Conservation (phyloP, 2,113 vertebrate genomes). For the Paraplagusia blochii region DNA sequence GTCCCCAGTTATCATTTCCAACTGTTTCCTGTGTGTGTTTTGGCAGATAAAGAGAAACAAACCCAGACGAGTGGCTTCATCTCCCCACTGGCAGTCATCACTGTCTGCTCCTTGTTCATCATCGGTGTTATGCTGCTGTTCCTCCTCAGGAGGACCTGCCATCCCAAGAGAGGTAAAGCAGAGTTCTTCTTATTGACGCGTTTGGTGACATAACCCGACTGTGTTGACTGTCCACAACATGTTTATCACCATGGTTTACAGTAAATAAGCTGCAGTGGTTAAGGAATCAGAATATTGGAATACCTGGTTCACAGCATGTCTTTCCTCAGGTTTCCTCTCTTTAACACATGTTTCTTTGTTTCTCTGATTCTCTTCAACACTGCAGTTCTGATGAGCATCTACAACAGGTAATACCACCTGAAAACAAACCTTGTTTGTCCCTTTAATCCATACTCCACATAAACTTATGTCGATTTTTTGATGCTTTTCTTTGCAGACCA, state of each 20-base stretch:
- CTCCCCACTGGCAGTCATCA: slow-evolving; percentile 60
- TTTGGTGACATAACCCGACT: too few species aligned
- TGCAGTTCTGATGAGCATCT: slow-evolving; percentile 75
- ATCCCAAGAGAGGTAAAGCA: slow-evolving; percentile 70
- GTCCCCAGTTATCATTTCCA: background rate
- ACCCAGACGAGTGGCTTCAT: slow-evolving; percentile 45
- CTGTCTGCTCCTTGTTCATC: slow-evolving; percentile 64
- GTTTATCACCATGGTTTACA: too few species aligned
- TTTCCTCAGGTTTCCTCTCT: too few species aligned
- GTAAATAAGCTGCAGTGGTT: too few species aligned
- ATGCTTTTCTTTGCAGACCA: slow-evolving; percentile 52
- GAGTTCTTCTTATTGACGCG: background rate
- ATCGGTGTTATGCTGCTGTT: slow-evolving; percentile 72
- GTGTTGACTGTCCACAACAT: too few species aligned
- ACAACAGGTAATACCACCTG: slow-evolving; percentile 67
- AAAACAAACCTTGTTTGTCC: background rate
- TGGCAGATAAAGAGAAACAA: slow-evolving; percentile 63
- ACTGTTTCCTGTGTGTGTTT: background rate
- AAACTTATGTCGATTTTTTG: slow-evolving; percentile 18
- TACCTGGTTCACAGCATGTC: too few species aligned
- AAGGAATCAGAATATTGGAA: too few species aligned
- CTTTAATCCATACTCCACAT: background rate
- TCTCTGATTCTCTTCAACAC: slow-evolving; percentile 16
- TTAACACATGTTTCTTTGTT: slow-evolving; percentile 5
- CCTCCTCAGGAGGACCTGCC: slow-evolving; percentile 69